These are phyloP conservation scores for Strigops habroptila DNA, from an alignment of 2,113 vertebrate genomes.

Conservation along the genomic window DNA sequence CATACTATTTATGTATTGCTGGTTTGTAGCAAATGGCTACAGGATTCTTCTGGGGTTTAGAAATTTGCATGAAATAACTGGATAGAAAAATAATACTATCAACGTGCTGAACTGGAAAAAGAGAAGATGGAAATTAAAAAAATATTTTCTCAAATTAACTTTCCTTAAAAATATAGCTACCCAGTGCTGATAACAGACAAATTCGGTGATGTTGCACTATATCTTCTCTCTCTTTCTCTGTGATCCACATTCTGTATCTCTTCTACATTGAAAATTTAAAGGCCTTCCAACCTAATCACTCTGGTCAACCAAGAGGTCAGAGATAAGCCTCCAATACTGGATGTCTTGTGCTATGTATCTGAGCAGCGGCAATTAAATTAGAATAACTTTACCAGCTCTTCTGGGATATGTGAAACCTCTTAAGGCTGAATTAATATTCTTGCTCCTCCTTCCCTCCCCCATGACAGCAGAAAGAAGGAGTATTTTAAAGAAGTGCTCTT, in stretches of 20 bases:
- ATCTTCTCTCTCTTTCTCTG: neutral
- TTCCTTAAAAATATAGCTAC: neutral
- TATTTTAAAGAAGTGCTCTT: neutral
- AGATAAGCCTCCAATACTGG: neutral
- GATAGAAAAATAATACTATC: neutral
- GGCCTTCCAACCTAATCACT: slow-evolving; percentile 5
- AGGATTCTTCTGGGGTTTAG: neutral
- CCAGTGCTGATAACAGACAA: neutral
- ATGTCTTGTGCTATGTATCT: neutral
- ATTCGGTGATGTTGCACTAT: neutral
- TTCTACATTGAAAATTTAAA: neutral
- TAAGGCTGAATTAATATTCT: slow-evolving; percentile 5
- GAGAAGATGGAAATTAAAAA: neutral
- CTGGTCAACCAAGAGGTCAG: slow-evolving; percentile 19
- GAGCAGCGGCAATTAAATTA: neutral
- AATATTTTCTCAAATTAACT: neutral
- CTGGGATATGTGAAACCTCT: slow-evolving; percentile 1
- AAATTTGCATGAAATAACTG: neutral
- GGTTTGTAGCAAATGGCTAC: neutral
- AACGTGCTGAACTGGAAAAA: neutral
- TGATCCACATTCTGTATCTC: neutral
- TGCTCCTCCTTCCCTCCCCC: neutral
- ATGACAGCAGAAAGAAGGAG: neutral
- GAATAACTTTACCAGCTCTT: neutral
- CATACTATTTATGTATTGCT: neutral